A percentile compares a stretch with the other conserved stretches of the same genome.
Evolutionary conservation across 2,797 vertebrate genomes (phyloP).

Genomic region (Cheirogaleus major): DNA sequence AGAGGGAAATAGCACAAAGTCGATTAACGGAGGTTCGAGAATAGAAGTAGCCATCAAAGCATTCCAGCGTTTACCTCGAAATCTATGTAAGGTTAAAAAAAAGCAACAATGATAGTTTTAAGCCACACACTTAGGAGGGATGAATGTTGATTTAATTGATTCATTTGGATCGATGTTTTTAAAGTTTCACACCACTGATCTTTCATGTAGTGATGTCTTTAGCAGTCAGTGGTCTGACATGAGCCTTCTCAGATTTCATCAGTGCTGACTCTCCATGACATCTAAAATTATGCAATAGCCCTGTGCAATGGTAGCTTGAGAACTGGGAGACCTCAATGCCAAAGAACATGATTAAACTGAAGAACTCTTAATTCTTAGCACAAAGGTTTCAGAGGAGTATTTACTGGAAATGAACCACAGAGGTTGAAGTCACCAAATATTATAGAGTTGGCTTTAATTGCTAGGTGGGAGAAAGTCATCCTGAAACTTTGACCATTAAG

Average conservation of each 20-base stretch:
- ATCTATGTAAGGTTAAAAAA: constrained; percentile 11
- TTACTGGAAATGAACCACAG: constrained; percentile 39
- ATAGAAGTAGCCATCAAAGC: constrained; percentile 63
- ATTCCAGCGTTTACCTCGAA: constrained; percentile 35
- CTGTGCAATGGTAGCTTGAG: not conserved
- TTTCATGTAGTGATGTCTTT: constrained; percentile 65
- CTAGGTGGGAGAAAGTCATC: constrained; percentile 23
- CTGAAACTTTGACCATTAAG: constrained; percentile 58
- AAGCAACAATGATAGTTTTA: constrained; percentile 52
- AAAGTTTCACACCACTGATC: constrained; percentile 65
- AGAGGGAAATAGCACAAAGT: constrained; percentile 51
- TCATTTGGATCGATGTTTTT: constrained; percentile 68
- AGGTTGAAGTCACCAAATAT: constrained; percentile 55
- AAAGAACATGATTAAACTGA: not conserved
- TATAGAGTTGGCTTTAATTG: constrained; percentile 44
- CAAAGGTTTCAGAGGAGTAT: constrained; percentile 25
- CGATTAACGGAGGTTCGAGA: constrained; percentile 51
- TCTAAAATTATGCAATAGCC: constrained; percentile 48
- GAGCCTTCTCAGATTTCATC: constrained; percentile 68
- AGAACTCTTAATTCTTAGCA: constrained; percentile 1
- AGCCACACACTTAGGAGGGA: constrained; percentile 40
- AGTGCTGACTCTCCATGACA: constrained; percentile 40
- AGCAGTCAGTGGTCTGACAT: constrained; percentile 74
- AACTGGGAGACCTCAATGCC: not conserved
- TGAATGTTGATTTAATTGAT: constrained; percentile 74